Evolutionary conservation across 2,888 invertebrate genomes (phyloP).

Genomic region (Rambutsinella grinnellia): DNA sequence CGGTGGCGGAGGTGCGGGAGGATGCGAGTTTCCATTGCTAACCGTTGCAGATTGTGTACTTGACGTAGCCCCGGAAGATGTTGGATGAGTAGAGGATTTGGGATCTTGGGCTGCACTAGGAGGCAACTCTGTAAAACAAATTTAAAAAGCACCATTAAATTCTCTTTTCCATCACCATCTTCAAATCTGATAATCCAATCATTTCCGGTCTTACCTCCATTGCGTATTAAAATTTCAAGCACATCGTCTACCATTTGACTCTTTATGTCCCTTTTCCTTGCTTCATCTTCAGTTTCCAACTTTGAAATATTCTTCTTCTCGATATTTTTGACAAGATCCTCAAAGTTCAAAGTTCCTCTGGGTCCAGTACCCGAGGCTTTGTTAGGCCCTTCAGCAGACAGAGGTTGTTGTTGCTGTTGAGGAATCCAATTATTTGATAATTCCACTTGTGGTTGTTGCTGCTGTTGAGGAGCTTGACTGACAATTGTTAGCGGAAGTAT

Average conservation of each 20-base stretch:
- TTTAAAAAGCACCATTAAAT: too few relatives aligned
- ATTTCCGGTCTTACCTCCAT: constrained; percentile 74
- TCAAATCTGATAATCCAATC: not conserved
- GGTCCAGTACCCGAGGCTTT: not conserved
- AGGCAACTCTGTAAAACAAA: constrained; percentile 77
- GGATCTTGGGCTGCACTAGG: constrained; percentile 87
- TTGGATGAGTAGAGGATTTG: constrained; percentile 71
- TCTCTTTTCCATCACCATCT: too few relatives aligned
- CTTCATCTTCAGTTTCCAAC: constrained; percentile 69
- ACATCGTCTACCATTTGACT: constrained; percentile 93
- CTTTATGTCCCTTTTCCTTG: constrained; percentile 69
- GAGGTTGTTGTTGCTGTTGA: not conserved
- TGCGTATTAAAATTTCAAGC: constrained; percentile 91
- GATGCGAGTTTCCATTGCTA: constrained; percentile 12
- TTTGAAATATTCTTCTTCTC: constrained; percentile 62
- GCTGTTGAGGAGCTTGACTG: constrained; percentile 37
- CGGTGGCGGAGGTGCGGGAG: constrained; percentile 70
- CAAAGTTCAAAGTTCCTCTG: constrained; percentile 32
- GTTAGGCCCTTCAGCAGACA: too few relatives aligned
- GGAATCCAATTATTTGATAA: not conserved
- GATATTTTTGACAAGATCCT: constrained; percentile 52
- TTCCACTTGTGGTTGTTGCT: constrained; percentile 44
- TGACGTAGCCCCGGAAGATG: not conserved
- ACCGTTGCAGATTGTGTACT: not conserved
- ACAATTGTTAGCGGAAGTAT: constrained; percentile 8